Evolutionary conservation across 1,140 invertebrate species (phyloP).

Genomic region (Dicyema japonicum): DNA sequence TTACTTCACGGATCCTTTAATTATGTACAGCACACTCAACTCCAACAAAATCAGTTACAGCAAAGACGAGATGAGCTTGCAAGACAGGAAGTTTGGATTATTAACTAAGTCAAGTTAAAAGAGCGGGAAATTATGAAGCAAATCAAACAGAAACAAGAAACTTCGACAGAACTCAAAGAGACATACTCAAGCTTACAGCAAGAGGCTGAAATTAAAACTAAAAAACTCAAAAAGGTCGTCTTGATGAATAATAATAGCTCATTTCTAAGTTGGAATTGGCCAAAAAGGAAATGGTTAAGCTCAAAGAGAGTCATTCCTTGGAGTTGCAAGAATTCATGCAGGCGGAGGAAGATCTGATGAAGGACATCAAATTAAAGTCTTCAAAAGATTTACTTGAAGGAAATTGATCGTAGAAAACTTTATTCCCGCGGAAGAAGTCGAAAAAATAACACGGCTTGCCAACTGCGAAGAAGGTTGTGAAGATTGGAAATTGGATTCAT

Average conservation of each 20-base stretch:
- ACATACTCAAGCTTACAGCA: conserved; percentile 53
- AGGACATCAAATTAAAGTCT: conserved; percentile 27
- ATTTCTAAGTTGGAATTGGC: too few species aligned
- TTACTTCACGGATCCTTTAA: conserved; percentile 47
- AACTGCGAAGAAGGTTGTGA: conserved; percentile 51
- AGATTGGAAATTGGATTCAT: conserved; percentile 31
- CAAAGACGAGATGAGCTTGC: conserved; percentile 38
- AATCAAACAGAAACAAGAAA: conserved; percentile 3
- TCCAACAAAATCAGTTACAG: conserved; percentile 47
- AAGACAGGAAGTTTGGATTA: not conserved
- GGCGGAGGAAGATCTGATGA: conserved; percentile 40
- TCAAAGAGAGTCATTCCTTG: conserved; percentile 37
- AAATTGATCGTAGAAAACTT: conserved; percentile 69
- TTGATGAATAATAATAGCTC: too few species aligned
- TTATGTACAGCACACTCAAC: conserved; percentile 54
- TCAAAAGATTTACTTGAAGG: conserved; percentile 12
- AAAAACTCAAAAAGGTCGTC: conserved; percentile 33
- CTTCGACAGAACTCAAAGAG: conserved; percentile 37
- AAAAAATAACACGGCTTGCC: conserved; percentile 35
- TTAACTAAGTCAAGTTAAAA: not conserved
- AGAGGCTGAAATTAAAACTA: conserved; percentile 62
- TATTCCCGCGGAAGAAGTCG: conserved; percentile 55
- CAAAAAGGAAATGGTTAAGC: conserved; percentile 1
- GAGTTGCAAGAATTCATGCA: conserved; percentile 43
- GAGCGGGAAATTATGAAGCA: not conserved